Evolutionary conservation across 2,888 invertebrate species (phyloP), one percentile per base, ranked within the genome.

Genomic region (Dendrolimus houi): DNA sequence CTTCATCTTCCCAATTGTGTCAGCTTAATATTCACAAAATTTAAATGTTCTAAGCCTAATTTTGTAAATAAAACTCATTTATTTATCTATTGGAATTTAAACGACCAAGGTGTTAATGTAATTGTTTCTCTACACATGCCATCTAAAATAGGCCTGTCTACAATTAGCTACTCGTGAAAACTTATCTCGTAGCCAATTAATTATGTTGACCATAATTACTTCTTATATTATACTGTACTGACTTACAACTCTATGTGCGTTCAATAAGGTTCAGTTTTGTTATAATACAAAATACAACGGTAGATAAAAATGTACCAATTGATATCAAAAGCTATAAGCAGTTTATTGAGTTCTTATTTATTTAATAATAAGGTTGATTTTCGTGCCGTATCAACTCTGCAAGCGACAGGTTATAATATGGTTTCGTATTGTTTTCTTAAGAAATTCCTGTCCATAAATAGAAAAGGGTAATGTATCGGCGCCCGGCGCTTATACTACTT

Each of bases 371-470:
- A 56, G 58, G 58, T 60, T 64, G 55, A 42, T 29, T 58, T 55
- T 64, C 29, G 56, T 53, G 53, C 55, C 9, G 41, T 12, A 57
- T 52, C 57, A 12, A 8, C 13, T 59, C 58, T 55, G 40, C 3
- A 41, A 47, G 47, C 1, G n/a, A 58, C 59, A 56, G 62, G 29
- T 29, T 29, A 63, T 64, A 59, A 64, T 62, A 64, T 64, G 70
- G 69, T 74, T 74, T 72, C 66, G 71, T 76, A 72, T 70, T 85
- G 81, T 87, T 85, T 81, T 83, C 81, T 78, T 85, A 81, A 81
- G 78, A 78, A 83, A 88, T 88, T 87, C 87, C 77, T 78, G 73
- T 72, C 86, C 84, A 80, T 87, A 85, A 83, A 87, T 87, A 87
- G 86, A 72, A 68, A 71, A 71, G 77, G 70, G 73, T 75, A 75